Evolutionary conservation across 2,888 invertebrate species (phyloP).

Genomic region (Siphlonurus alternatus): DNA sequence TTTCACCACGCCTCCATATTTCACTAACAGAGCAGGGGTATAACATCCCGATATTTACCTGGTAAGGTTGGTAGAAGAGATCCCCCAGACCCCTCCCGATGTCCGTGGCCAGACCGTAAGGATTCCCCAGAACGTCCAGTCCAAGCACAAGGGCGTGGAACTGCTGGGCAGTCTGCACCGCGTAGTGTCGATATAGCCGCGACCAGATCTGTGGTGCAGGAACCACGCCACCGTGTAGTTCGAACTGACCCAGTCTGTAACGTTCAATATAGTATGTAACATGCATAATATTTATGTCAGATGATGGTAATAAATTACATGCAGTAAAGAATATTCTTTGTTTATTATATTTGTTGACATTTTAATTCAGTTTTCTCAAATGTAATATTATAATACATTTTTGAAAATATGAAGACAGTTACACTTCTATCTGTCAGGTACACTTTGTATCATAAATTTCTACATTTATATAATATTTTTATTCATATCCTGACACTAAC

Average conservation of each 20-base stretch:
- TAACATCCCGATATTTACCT: too few relatives aligned
- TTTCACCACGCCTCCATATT: too few relatives aligned
- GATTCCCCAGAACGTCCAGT: conserved; percentile 62
- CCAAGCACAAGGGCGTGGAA: conserved; percentile 64
- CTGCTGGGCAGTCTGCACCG: conserved; percentile 57
- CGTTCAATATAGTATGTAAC: conserved; percentile 5
- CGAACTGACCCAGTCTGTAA: conserved; percentile 49
- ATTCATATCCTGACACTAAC: too few relatives aligned
- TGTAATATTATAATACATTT: too few relatives aligned
- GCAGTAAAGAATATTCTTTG: too few relatives aligned
- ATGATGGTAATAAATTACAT: conserved; percentile 4
- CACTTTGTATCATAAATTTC: too few relatives aligned
- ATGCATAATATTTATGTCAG: not conserved
- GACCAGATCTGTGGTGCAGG: conserved; percentile 27
- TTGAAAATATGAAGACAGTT: too few relatives aligned
- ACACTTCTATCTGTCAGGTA: too few relatives aligned
- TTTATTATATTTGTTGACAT: not conserved
- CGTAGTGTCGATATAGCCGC: conserved; percentile 45
- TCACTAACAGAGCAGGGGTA: too few relatives aligned
- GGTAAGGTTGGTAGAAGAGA: conserved; percentile 42
- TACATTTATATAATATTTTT: too few relatives aligned
- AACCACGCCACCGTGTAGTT: conserved; percentile 38
- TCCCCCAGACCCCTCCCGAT: conserved; percentile 41
- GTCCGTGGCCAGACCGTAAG: conserved; percentile 46
- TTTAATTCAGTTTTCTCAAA: not conserved